Conservation (phyloP, 2,888 invertebrate genomes). For the Pterobdella sp. region DNA sequence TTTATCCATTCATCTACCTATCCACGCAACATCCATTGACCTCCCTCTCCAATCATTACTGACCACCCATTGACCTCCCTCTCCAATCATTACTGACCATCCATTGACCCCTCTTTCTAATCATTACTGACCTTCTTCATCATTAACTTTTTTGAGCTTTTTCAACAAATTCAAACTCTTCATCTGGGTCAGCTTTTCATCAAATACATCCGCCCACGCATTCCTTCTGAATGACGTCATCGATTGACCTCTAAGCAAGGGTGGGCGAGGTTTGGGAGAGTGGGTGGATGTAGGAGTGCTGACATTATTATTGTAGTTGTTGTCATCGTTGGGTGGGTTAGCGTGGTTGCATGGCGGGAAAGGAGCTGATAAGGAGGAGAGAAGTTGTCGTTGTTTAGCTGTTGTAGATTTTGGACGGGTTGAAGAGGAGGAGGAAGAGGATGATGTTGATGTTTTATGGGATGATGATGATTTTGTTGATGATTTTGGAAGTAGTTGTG, state of each 20-base stretch:
- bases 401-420: no score
- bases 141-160: background rate
- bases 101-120: background rate
- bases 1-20: background rate
- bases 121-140: background rate
- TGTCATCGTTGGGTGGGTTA: background rate
- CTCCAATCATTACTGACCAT: background rate
- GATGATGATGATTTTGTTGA: no score
- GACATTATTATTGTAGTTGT: background rate
- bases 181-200: background rate
- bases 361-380: no score
- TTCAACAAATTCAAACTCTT: background rate
- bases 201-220: background rate
- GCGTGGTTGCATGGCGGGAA: background rate
- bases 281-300: background rate
- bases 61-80: constrained; percentile 1
- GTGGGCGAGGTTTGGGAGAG: background rate
- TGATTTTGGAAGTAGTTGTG: no score
- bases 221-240: background rate
- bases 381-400: no score
- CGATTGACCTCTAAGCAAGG: background rate
- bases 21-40: background rate
- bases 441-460: no score
- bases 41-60: background rate
- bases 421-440: no score